Evolutionary conservation across 2,888 invertebrate species (phyloP).

Genomic region (Mesoligia furuncula): DNA sequence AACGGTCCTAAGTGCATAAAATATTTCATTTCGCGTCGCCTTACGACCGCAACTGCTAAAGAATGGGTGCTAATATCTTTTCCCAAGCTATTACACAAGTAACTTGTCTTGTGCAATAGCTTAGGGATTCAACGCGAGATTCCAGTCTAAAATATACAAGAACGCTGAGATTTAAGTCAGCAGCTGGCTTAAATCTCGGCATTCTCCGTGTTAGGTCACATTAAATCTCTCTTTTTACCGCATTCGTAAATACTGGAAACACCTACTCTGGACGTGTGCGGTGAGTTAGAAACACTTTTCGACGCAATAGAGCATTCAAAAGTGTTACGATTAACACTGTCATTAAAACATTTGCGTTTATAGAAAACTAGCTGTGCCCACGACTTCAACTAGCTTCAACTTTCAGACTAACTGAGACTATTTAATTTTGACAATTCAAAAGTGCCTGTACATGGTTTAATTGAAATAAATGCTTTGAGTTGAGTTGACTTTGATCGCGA

Average conservation of each 20-base stretch:
- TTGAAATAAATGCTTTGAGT: too few relatives aligned
- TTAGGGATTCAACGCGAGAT: conserved; percentile 55
- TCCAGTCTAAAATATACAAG: conserved; percentile 62
- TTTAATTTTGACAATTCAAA: too few relatives aligned
- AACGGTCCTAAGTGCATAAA: conserved; percentile 23
- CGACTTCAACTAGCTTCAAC: too few relatives aligned
- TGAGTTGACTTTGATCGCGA: too few relatives aligned
- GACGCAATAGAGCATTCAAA: conserved; percentile 24
- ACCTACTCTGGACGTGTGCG: conserved; percentile 28
- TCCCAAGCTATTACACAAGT: conserved; percentile 62
- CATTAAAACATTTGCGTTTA: conserved; percentile 1
- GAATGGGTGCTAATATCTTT: conserved; percentile 64
- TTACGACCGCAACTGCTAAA: conserved; percentile 39
- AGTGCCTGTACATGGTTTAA: too few relatives aligned
- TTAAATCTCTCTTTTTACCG: conserved; percentile 53
- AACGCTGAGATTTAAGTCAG: conserved; percentile 53
- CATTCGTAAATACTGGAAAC: conserved; percentile 50
- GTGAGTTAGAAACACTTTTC: conserved; percentile 19
- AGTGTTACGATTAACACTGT: conserved; percentile 15
- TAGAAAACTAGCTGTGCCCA: not conserved
- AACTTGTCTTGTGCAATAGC: conserved; percentile 50
- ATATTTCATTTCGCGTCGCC: conserved; percentile 30
- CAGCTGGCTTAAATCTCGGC: not conserved
- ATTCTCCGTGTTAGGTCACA: conserved; percentile 44
- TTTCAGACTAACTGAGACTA: too few relatives aligned